Base-by-base conservation (phyloP, 2,113 vertebrate species). In the Xiphophorus couchianus region DNA sequence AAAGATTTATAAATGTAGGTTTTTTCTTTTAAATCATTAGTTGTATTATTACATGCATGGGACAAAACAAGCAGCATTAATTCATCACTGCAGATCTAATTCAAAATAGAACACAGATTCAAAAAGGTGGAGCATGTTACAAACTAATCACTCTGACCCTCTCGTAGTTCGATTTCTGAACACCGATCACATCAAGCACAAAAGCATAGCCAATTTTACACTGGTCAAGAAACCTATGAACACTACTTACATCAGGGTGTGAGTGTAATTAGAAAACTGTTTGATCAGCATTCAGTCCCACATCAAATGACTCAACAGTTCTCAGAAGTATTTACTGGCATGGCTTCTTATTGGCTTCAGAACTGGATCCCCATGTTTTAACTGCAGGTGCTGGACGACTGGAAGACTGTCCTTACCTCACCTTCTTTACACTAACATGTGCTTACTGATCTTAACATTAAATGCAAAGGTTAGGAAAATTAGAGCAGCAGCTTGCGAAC, bases 211-310 rank as follows among this genome's bases (percentile, higher is more conserved):
- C 17, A 9, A 10, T 33, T 3, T 64, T 31, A 64, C 31, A 65
- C 17, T n/a, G 9, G 30, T 65, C 30, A 35, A 66, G 35, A 66
- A 65, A 65, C 19, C 64, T 22, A 25, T 4, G 29, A 5, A 35
- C 8, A 65, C 10, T 8, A 22, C 30, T 19, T 64, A 35, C 19
- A 35, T n/a, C n/a, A 3, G 25, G 25, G 25, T 37, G 5, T 66
- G 63, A 33, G 29, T 22, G 62, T 14, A 65, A 64, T 33, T 12
- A 33, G 7, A 33, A 33, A 65, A 4, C 31, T 66, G 31, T n/a
- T 66, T 66, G 35, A 66, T 27, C 64, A 66, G 64, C 31, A 65
- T 65, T 65, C 63, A 65, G 31, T 14, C 33, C 64, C 17, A 17
- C 3, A 13, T 66, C 22, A 66, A 66, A 37, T 66, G 8, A 13